Base-by-base conservation (phyloP, 37 sponge, comb jelly and placozoan genomes). In the Halichondria panicea region DNA sequence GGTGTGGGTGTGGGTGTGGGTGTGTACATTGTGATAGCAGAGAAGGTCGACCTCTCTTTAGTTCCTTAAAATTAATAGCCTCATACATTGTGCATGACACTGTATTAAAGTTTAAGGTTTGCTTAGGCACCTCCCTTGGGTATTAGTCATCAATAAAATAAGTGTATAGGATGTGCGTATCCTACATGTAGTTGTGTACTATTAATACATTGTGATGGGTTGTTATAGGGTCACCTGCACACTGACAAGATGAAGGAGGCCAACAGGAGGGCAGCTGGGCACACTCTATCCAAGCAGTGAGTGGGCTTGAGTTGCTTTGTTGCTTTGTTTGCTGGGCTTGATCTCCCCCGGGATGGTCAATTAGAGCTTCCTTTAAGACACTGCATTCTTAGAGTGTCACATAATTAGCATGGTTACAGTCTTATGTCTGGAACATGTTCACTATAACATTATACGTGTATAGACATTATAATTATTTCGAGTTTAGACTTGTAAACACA, bases 161-260 rank as follows among this genome's bases (percentile, higher is more conserved):
- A 25, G 9, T 18, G n/a, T n/a, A n/a, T n/a, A n/a, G n/a, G n/a
- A n/a, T n/a, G n/a, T n/a, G n/a, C n/a, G n/a, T n/a, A n/a, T n/a
- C n/a, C n/a, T n/a, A n/a, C n/a, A n/a, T n/a, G n/a, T n/a, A n/a
- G n/a, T n/a, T n/a, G n/a, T 45, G 33, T 19, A 37, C 43, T 36
- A 55, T 35, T 69, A 3, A 35, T 36, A 4, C 28, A 42, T 6
- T 4, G 5, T 25, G 50, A 64, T 52, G 28, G 19, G 48, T 46
- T 7, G 1, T 28, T 76, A 28, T 43, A 91, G 92, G 92, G 92
- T 31, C 73, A 81, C 22, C 32, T 70, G 63, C 83, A 89, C 70
- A 78, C 90, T 25, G 75, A 80, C 52, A 84, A 85, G 67, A 93
- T 93, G 89, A 71, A 84, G 37, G 90, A 88, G 32, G 89, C 93